A percentile compares a stretch with the other conserved stretches of the same genome.
These are phyloP conservation scores for Mastacembelus armatus DNA, from an alignment of 2,797 vertebrate genomes.

Conservation along the genomic window DNA sequence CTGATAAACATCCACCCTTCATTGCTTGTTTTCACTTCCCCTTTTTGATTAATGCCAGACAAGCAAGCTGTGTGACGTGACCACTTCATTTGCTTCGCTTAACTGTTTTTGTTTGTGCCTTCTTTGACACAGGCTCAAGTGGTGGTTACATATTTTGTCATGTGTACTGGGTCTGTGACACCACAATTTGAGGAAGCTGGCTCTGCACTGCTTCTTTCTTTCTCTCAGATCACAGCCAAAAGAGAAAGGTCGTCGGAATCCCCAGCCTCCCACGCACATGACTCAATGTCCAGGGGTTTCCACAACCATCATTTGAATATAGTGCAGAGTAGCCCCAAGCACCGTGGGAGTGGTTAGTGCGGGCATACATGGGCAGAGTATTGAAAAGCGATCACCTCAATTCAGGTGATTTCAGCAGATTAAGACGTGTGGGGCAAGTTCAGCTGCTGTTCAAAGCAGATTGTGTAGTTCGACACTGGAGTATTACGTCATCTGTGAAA, in stretches of 20 bases:
- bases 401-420: too few species aligned
- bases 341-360: constrained; percentile 6
- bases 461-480: neutral
- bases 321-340: constrained; percentile 27
- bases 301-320: constrained; percentile 74
- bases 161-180: constrained; percentile 25
- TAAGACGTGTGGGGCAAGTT: too few species aligned
- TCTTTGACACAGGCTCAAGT: constrained; percentile 2
- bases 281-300: constrained; percentile 86
- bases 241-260: constrained; percentile 82
- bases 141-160: constrained; percentile 19
- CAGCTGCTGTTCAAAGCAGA: neutral
- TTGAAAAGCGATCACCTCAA: constrained; percentile 24
- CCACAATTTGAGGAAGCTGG: constrained; percentile 76
- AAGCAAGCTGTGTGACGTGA: constrained; percentile 38
- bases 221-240: constrained; percentile 49
- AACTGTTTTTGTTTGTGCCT: constrained; percentile 18
- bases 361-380: too few species aligned
- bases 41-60: constrained; percentile 51
- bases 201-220: constrained; percentile 48
- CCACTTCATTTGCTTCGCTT: neutral
- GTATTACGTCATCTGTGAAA: constrained; percentile 37
- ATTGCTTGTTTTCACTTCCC: constrained; percentile 68
- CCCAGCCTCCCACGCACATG: constrained; percentile 81
- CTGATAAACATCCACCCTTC: constrained; percentile 52